Evolutionary conservation across 2,113 vertebrate genomes (phyloP).

Genomic region (Brachyhypopomus gauderio): DNA sequence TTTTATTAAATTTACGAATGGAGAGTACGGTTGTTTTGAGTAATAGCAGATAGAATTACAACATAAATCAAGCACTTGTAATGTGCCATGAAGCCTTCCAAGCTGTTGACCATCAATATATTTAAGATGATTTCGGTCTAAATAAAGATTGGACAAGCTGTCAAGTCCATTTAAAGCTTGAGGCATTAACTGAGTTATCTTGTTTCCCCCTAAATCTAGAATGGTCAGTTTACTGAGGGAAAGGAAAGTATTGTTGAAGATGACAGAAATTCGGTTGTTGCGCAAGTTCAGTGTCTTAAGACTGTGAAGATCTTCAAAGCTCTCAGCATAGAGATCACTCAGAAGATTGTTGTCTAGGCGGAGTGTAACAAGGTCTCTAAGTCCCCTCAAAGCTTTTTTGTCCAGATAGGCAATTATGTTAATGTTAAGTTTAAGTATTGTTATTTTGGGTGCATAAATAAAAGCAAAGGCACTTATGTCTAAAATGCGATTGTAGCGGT

Average conservation of each 20-base stretch:
- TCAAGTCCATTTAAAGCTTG: slow-evolving; percentile 71
- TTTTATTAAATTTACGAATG: slow-evolving; percentile 69
- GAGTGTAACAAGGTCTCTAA: slow-evolving; percentile 69
- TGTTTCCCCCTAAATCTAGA: slow-evolving; percentile 82
- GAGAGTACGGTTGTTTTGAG: slow-evolving; percentile 36
- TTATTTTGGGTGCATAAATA: slow-evolving; percentile 63
- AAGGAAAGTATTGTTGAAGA: slow-evolving; percentile 73
- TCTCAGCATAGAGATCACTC: slow-evolving; percentile 67
- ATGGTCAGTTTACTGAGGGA: slow-evolving; percentile 65
- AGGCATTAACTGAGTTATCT: slow-evolving; percentile 66
- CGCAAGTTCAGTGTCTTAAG: slow-evolving; percentile 78
- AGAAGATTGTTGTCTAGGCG: slow-evolving; percentile 84
- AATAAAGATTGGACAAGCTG: slow-evolving; percentile 73
- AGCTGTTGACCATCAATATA: slow-evolving; percentile 60
- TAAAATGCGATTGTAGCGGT: slow-evolving; percentile 80
- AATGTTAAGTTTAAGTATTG: slow-evolving; percentile 74
- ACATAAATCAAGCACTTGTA: slow-evolving; percentile 74
- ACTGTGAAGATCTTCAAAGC: slow-evolving; percentile 71
- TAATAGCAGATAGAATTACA: slow-evolving; percentile 64
- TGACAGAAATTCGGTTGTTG: slow-evolving; percentile 79
- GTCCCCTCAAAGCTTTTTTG: slow-evolving; percentile 64
- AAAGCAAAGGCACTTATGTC: slow-evolving; percentile 63
- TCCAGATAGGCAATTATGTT: slow-evolving; percentile 76
- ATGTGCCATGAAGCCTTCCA: slow-evolving; percentile 64
- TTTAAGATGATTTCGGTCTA: slow-evolving; percentile 79